Evolutionary conservation across 2,888 invertebrate species (phyloP), one percentile per base, ranked within the genome.

Genomic region (Cosmopolites sordidus): DNA sequence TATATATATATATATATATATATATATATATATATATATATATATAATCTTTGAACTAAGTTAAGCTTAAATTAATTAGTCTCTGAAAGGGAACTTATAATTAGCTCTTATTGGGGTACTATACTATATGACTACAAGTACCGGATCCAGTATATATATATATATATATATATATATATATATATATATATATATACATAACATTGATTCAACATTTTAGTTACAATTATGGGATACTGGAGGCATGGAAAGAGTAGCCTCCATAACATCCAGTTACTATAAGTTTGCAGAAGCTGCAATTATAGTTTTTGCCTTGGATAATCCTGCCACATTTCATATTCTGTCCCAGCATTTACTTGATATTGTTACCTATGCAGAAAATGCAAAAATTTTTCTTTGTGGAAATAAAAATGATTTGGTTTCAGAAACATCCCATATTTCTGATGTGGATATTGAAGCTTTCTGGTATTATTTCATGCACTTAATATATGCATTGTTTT

Each of bases 151-250:
- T n/a, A n/a, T n/a, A n/a, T n/a, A n/a, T n/a, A 22, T 22, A 22
- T 22, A 22, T 22, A 22, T 22, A 22, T 22, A 22, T 22, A 22
- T 22, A 22, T 22, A 22, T 22, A 22, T 22, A 22, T 22, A 22
- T 22, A 22, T 22, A 22, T 22, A 22, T 22, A 22, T 22, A 22
- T 22, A 22, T 22, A 22, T 22, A 22, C 8, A 22, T 22, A 22
- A 5, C 3, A 22, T 22, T 22, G 3, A 3, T 5, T 22, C 8
- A 22, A 44, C 29, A 16, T 40, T 9, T 27, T 73, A 95, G 93
- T 76, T 96, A 58, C 93, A 94, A 75, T 75, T 96, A 62, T 96
- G 95, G 94, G 96, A 96, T 71, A 96, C 96, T 30, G 95, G 94
- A 61, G 95, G 95, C 43, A 93, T 96, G 92, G 96, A 96, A 75